These are phyloP conservation scores for Todiramphus chloris DNA, from an alignment of 2,113 vertebrate genomes.

Conservation along the genomic window DNA sequence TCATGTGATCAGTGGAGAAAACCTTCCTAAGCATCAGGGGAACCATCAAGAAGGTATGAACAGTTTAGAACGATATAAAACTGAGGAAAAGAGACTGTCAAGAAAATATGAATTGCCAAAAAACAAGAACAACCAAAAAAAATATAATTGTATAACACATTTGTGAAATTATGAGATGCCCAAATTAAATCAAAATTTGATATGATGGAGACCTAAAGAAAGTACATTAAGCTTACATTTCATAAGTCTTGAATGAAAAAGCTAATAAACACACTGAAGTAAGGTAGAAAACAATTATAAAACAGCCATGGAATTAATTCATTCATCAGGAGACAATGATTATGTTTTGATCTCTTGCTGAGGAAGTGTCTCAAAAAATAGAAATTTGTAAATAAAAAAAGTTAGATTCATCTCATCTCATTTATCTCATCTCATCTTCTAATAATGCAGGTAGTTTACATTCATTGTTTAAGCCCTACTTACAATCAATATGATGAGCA, in stretches of 20 bases:
- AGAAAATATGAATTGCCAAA: neutral
- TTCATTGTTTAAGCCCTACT: neutral
- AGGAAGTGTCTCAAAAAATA: neutral
- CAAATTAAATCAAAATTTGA: neutral
- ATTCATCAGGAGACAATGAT: neutral
- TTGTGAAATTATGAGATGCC: neutral
- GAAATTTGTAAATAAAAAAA: neutral
- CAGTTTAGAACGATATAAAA: neutral
- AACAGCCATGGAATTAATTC: neutral
- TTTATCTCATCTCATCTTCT: neutral
- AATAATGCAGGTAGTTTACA: neutral
- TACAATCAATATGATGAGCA: neutral
- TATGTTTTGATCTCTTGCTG: neutral
- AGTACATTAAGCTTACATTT: neutral
- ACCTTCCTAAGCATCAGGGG: neutral
- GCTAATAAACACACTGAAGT: neutral
- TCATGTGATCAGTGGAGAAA: neutral
- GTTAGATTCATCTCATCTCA: neutral
- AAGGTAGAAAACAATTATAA: neutral
- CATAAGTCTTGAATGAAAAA: neutral
- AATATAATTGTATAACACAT: neutral
- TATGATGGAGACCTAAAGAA: neutral
- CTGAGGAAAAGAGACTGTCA: neutral
- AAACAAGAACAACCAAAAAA: neutral
- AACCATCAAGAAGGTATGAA: neutral